phyloP scores from a whole-genome alignment of 2,888 invertebrate species.

The Drosophila ochracea region DNA sequence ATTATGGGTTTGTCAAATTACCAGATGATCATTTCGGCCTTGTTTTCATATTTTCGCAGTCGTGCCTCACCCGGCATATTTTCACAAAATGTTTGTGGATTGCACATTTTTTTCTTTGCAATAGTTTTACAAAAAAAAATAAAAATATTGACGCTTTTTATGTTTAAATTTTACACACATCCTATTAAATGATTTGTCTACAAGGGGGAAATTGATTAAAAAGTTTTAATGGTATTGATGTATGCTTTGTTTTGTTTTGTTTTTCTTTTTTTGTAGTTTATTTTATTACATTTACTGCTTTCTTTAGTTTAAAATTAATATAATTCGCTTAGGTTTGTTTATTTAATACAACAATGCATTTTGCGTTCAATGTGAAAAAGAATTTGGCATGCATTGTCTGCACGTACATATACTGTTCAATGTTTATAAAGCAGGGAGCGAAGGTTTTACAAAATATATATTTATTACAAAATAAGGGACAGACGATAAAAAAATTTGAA shows the following conservation, averaged over 20 bases:
- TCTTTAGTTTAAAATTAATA: slow-evolving; percentile 64
- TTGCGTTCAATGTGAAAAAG: slow-evolving; percentile 53
- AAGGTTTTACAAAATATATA: slow-evolving; percentile 40
- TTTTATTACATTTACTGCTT: slow-evolving; percentile 63
- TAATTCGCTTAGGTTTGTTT: slow-evolving; percentile 66
- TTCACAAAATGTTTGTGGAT: slow-evolving; percentile 6
- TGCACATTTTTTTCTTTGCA: slow-evolving; percentile 6
- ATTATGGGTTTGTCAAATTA: slow-evolving; percentile 15
- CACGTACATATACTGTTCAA: slow-evolving; percentile 55
- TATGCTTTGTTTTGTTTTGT: slow-evolving; percentile 32
- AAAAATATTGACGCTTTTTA: not conserved
- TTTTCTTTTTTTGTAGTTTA: slow-evolving; percentile 29
- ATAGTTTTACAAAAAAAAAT: slow-evolving; percentile 45
- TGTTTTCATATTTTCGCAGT: slow-evolving; percentile 36
- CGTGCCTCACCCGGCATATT: slow-evolving; percentile 41
- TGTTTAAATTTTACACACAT: slow-evolving; percentile 18
- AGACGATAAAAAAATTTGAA: slow-evolving; percentile 24
- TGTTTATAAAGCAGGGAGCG: slow-evolving; percentile 36
- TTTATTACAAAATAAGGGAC: slow-evolving; percentile 47
- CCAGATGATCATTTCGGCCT: slow-evolving; percentile 6
- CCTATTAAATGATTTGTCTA: slow-evolving; percentile 25
- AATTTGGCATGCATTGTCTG: slow-evolving; percentile 54
- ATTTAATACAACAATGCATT: slow-evolving; percentile 71
- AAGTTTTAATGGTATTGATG: slow-evolving; percentile 35
- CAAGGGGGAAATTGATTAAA: slow-evolving; percentile 42